Conservation (phyloP, 2,797 vertebrate species). For the Alauda arvensis region DNA sequence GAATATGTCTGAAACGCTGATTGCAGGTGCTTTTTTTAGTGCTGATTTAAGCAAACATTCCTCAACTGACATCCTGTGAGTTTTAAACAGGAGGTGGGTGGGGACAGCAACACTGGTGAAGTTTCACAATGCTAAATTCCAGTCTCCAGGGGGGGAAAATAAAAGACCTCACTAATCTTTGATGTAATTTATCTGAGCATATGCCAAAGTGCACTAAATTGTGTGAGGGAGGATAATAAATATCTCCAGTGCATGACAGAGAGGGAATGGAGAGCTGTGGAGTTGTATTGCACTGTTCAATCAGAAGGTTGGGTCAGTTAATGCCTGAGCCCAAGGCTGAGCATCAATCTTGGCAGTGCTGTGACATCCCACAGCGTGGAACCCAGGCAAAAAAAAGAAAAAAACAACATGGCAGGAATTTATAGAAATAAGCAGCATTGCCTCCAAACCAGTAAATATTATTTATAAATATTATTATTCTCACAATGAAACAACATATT, state of each 20-base stretch:
- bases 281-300: constrained; percentile 21
- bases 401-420: not conserved
- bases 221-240: constrained; percentile 50
- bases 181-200: constrained; percentile 40
- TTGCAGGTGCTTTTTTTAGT: not conserved
- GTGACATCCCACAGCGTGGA: not conserved
- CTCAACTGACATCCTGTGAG: not conserved
- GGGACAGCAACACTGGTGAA: not conserved
- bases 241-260: constrained; percentile 27
- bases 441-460: not conserved
- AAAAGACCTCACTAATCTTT: constrained; percentile 27
- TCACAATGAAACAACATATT: not conserved
- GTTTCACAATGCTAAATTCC: constrained; percentile 7
- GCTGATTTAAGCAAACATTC: not conserved
- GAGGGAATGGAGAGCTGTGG: not conserved
- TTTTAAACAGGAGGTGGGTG: not conserved
- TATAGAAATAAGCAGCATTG: not conserved
- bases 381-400: not conserved
- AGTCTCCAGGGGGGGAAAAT: not conserved
- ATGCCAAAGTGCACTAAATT: constrained; percentile 44
- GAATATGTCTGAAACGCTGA: not conserved
- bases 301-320: constrained; percentile 43
- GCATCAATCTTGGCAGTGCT: constrained; percentile 20
- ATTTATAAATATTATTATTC: not conserved
- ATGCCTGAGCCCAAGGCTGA: constrained; percentile 25